A percentile compares a stretch with the other conserved stretches of the same genome.
Evolutionary conservation across 2,888 invertebrate species (phyloP).

Genomic region (Hypercompe scribonia): DNA sequence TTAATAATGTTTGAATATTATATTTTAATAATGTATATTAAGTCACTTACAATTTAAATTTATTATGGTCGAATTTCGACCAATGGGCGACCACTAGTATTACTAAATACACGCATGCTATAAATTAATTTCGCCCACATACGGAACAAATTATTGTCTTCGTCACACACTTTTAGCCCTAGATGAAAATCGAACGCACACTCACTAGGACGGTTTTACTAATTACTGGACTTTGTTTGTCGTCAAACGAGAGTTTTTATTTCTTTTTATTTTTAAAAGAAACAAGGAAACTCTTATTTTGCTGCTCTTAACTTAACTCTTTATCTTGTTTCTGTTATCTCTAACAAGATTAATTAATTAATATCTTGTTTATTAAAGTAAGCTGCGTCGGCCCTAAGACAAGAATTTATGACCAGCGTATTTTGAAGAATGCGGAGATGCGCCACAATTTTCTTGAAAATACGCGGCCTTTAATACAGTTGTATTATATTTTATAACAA

Average conservation of each 20-base stretch:
- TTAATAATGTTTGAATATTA: no score
- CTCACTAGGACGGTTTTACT: neutral
- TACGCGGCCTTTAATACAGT: neutral
- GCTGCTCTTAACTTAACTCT: constrained; percentile 13
- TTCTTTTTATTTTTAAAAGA: neutral
- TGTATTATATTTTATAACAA: neutral
- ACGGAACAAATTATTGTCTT: neutral
- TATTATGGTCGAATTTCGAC: no score
- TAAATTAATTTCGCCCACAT: neutral
- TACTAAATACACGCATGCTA: no score
- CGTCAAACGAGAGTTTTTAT: neutral
- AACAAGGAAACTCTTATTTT: neutral
- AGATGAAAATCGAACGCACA: neutral
- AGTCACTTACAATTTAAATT: no score
- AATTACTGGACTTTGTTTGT: no score
- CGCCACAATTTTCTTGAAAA: neutral
- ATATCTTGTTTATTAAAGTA: constrained; percentile 44
- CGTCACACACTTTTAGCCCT: neutral
- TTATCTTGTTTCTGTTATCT: constrained; percentile 33
- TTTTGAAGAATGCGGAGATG: constrained; percentile 28
- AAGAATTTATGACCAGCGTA: constrained; percentile 32
- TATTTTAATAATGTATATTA: no score
- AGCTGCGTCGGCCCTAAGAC: constrained; percentile 27
- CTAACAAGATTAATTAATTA: constrained; percentile 52
- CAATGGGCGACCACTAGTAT: no score